Evolutionary conservation across 2,888 invertebrate genomes (phyloP), one percentile per base, ranked within the genome.

Genomic region (Drosophila nigritarsus): DNA sequence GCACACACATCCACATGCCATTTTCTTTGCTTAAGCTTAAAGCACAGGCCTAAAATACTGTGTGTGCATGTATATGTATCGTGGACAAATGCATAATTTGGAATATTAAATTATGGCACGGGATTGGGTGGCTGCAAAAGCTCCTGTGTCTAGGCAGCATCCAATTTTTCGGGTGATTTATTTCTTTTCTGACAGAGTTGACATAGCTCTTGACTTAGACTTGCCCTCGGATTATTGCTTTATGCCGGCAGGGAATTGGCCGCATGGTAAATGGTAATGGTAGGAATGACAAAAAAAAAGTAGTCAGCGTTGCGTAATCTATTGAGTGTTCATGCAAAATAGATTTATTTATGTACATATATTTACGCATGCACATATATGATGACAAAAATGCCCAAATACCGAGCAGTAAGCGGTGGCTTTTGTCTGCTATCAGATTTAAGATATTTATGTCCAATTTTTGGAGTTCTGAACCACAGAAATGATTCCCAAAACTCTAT

Each of bases 51-150:
- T 18, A 29, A 29, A 24, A 53, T 63, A 45, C 11, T 32, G 48
- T 55, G 30, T 50, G 34, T 53, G 40, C 51, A 13, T 58, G n/a
- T 53, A 11, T 27, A 15, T 27, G 40, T 55, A 42, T 60, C 40
- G 59, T 67, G 55, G 51, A 66, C 84, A 87, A 82, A 73, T 89
- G 89, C 84, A 85, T 84, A 85, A 83, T 82, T 83, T 87, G 75
- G 59, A 72, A 63, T 64, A 75, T 65, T 73, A 79, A 79, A 83
- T 79, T 81, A 72, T 70, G 73, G 69, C 63, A 64, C 30, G 50
- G 50, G 42, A 69, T 6, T 59, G 18, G 32, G 36, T 18, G 55
- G 9, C 29, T 29, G 11, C 4, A 20, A 55, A 29, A 54, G 15
- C 30, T 20, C 9, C 64, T 53, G 58, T 59, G 63, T 40, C 66